Evolutionary conservation across 2,113 vertebrate genomes (phyloP).

Genomic region (Grantiella picta): DNA sequence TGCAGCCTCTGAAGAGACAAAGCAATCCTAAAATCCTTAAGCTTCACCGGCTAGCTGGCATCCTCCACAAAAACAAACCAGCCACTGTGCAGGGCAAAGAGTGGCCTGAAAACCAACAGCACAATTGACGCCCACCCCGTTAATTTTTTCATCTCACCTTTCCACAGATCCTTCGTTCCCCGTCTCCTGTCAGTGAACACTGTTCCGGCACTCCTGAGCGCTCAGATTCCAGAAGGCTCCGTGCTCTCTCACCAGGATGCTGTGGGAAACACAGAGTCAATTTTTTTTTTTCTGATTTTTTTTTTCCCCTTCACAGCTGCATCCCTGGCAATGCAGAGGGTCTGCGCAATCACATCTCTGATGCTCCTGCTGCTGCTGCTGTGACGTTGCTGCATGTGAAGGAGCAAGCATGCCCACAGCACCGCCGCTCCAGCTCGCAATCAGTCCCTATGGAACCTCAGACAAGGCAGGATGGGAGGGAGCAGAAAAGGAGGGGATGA

Average conservation of each 20-base stretch:
- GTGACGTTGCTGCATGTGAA: conserved; percentile 70
- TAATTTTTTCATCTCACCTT: conserved; percentile 32
- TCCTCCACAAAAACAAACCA: neutral
- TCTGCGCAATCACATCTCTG: conserved; percentile 74
- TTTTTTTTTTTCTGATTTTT: neutral
- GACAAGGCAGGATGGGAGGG: conserved; percentile 34
- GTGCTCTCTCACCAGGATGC: neutral
- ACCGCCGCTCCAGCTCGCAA: neutral
- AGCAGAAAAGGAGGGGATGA: neutral
- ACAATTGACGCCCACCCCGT: neutral
- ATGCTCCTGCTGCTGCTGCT: conserved; percentile 58
- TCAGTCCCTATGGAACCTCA: conserved; percentile 28
- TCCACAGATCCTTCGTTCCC: neutral
- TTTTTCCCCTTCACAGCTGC: conserved; percentile 53
- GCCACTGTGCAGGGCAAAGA: neutral
- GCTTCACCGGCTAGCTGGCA: neutral
- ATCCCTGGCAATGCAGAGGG: conserved; percentile 72
- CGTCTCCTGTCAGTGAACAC: neutral
- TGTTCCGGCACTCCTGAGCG: neutral
- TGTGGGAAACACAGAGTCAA: conserved; percentile 7
- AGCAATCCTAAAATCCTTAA: neutral
- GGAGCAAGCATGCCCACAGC: conserved; percentile 64
- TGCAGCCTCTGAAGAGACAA: neutral
- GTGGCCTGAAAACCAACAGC: neutral
- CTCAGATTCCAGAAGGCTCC: neutral